Conservation (phyloP, 2,888 invertebrate genomes). For the Tolmerus cingulatus region DNA sequence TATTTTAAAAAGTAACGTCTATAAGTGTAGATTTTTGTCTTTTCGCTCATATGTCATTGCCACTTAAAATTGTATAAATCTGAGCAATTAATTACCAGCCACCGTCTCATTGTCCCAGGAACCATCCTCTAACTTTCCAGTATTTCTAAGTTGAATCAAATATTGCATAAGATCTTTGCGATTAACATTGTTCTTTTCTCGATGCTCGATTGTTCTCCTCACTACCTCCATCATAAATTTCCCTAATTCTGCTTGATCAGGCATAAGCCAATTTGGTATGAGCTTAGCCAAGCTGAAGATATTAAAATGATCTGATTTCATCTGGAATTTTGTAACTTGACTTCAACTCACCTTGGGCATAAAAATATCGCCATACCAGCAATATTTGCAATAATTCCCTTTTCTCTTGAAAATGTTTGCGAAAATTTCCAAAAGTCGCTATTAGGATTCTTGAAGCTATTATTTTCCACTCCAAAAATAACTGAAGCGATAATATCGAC, state of each 20-base stretch:
- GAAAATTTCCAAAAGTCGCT: conserved; percentile 58
- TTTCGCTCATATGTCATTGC: not conserved
- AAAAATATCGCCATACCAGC: conserved; percentile 52
- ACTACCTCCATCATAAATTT: conserved; percentile 61
- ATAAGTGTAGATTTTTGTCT: not conserved
- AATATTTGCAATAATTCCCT: conserved; percentile 48
- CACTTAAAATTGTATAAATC: too few relatives aligned
- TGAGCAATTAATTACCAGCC: conserved; percentile 49
- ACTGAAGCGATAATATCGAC: conserved; percentile 64
- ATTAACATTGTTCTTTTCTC: conserved; percentile 61
- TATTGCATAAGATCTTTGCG: conserved; percentile 65
- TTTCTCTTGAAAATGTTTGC: conserved; percentile 44
- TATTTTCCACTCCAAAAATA: conserved; percentile 64
- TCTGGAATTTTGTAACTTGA: not conserved
- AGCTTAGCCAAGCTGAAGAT: not conserved
- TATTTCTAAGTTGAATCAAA: conserved; percentile 63
- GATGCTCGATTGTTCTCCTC: conserved; percentile 60
- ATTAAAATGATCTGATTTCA: not conserved
- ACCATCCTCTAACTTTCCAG: conserved; percentile 58
- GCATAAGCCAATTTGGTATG: not conserved
- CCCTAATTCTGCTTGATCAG: not conserved
- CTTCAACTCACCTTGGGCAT: conserved; percentile 55
- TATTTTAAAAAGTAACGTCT: too few relatives aligned
- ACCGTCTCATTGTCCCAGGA: conserved; percentile 56
- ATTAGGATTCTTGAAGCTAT: conserved; percentile 60